Conservation (phyloP, 2,113 vertebrate genomes). For the Rhinogobius similis region DNA sequence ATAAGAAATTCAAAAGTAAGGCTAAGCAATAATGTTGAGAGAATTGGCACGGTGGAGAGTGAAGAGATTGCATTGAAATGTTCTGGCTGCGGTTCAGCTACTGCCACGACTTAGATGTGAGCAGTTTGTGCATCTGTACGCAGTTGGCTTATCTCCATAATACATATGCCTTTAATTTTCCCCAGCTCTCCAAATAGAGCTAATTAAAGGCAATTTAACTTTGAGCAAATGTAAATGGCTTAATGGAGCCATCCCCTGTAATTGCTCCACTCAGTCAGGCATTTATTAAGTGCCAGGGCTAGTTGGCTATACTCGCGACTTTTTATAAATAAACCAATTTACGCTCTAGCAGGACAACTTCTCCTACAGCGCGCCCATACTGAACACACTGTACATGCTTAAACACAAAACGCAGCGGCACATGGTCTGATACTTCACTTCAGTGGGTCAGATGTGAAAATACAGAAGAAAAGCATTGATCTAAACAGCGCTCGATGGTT, state of each 20-base stretch:
- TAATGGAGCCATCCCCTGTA: slow-evolving; percentile 60
- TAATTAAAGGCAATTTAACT: slow-evolving; percentile 64
- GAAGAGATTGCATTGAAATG: neutral
- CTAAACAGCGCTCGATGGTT: no score
- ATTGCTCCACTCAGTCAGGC: slow-evolving; percentile 63
- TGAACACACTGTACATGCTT: neutral
- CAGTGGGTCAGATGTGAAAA: neutral
- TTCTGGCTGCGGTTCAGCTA: neutral
- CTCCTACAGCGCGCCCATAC: neutral
- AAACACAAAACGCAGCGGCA: neutral
- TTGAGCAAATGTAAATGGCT: slow-evolving; percentile 56
- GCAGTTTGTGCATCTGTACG: neutral
- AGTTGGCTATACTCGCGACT: slow-evolving; percentile 24
- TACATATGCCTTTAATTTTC: slow-evolving; percentile 44
- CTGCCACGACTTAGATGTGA: slow-evolving; percentile 3
- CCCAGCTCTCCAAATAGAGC: slow-evolving; percentile 50
- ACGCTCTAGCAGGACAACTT: slow-evolving; percentile 26
- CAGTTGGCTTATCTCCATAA: slow-evolving; percentile 46
- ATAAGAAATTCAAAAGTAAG: neutral
- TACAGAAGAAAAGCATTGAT: neutral
- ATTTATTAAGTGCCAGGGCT: slow-evolving; percentile 51
- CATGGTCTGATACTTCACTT: neutral
- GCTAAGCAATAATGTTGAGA: neutral
- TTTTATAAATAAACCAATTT: slow-evolving; percentile 25
- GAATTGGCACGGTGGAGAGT: neutral